Conservation (phyloP, 2,888 invertebrate genomes). For the Branchellion lobata region DNA sequence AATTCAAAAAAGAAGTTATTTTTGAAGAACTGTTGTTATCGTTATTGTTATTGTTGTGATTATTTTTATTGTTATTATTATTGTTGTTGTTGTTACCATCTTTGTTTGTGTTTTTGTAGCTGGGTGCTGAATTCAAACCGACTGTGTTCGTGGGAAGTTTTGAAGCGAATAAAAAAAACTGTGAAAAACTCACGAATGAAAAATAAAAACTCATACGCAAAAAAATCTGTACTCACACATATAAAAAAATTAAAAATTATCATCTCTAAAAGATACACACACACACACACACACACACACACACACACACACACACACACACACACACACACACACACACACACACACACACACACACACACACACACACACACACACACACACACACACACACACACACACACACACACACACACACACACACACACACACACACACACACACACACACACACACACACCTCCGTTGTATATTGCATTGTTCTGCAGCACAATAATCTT, state of each 20-base stretch:
- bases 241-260: neutral
- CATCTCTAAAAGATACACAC: neutral
- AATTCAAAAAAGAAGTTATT: neutral
- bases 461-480: slow-evolving; percentile 42
- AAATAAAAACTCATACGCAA: neutral
- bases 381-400: slow-evolving; percentile 16
- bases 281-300: slow-evolving; percentile 18
- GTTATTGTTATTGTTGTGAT: neutral
- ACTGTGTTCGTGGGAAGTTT: neutral
- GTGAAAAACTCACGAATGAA: neutral
- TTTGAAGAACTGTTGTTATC: neutral
- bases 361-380: slow-evolving; percentile 11
- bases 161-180: neutral
- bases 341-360: slow-evolving; percentile 18
- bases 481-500: slow-evolving; percentile 30
- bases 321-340: slow-evolving; percentile 18
- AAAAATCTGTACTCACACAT: neutral
- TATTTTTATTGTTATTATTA: neutral
- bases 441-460: neutral
- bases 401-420: slow-evolving; percentile 13
- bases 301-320: slow-evolving; percentile 18
- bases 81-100: neutral
- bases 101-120: neutral
- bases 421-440: slow-evolving; percentile 1
- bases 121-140: neutral